phyloP scores from a whole-genome alignment of 2,797 vertebrate genomes.

The Taeniopygia guttata region DNA sequence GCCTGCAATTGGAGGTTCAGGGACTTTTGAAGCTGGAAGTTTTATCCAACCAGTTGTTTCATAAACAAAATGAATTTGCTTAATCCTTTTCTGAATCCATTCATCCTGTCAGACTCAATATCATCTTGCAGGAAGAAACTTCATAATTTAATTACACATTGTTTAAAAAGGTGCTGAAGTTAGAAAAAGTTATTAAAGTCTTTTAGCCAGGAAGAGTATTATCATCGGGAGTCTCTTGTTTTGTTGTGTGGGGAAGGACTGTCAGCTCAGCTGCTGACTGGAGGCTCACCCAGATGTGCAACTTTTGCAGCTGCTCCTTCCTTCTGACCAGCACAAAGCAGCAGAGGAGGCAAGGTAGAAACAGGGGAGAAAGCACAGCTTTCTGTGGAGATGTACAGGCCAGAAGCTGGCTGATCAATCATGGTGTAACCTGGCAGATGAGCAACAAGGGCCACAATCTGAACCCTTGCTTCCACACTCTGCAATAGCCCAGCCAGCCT shows the following conservation, averaged over 20 bases:
- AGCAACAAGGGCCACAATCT: neutral
- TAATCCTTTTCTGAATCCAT: conserved; percentile 11
- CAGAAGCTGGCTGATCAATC: neutral
- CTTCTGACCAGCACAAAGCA: neutral
- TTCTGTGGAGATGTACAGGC: neutral
- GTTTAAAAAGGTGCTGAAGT: conserved; percentile 8
- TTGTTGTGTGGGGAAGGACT: neutral
- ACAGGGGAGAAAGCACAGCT: neutral
- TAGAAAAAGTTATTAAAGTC: neutral
- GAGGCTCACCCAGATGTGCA: neutral
- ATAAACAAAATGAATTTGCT: neutral
- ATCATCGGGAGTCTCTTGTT: neutral
- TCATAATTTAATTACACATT: neutral
- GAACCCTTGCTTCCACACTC: neutral
- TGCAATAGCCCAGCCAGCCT: neutral
- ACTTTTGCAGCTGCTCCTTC: neutral
- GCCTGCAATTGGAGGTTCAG: neutral
- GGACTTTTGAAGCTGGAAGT: neutral
- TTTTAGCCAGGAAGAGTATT: neutral
- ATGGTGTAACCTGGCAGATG: neutral
- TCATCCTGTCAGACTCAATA: neutral
- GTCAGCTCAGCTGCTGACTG: fast-evolving
- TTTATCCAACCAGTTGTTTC: fast-evolving
- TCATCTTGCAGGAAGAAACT: neutral
- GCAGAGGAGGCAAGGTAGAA: neutral